Evolutionary conservation across 2,113 vertebrate species (phyloP).

Genomic region (Eudyptes chrysolophus): DNA sequence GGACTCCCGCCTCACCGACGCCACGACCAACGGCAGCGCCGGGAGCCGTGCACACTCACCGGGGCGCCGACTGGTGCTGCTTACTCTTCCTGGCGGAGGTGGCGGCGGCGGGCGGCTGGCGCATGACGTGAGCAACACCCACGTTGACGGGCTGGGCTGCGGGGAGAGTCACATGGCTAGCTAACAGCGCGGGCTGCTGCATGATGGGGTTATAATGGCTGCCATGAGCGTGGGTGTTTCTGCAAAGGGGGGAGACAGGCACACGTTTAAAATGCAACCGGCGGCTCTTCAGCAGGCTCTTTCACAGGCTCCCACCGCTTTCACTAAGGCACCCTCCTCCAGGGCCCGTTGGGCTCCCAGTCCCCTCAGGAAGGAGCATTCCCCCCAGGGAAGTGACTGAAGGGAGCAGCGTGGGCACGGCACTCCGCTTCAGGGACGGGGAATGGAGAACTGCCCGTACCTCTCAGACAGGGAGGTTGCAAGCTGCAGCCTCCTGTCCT

Average conservation of each 20-base stretch:
- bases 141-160: slow-evolving; percentile 94
- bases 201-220: slow-evolving; percentile 99
- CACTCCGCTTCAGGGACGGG: accelerated
- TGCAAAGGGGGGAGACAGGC: neutral
- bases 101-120: slow-evolving; percentile 86
- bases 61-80: slow-evolving; percentile 89
- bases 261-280: accelerated
- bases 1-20: accelerated
- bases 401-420: accelerated
- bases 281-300: neutral
- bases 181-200: slow-evolving; percentile 94
- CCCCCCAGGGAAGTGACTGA: neutral
- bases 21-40: accelerated
- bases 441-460: neutral
- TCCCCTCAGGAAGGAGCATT: accelerated
- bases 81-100: slow-evolving; percentile 90
- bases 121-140: slow-evolving; percentile 97
- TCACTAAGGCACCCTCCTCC: neutral
- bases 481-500: neutral
- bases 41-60: slow-evolving; percentile 68
- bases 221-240: slow-evolving; percentile 90
- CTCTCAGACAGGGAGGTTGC: accelerated
- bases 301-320: neutral
- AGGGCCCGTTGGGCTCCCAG: neutral
- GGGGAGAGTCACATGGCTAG: slow-evolving; percentile 91